Conservation (phyloP, 2,797 vertebrate species). For the Malurus splendens region DNA sequence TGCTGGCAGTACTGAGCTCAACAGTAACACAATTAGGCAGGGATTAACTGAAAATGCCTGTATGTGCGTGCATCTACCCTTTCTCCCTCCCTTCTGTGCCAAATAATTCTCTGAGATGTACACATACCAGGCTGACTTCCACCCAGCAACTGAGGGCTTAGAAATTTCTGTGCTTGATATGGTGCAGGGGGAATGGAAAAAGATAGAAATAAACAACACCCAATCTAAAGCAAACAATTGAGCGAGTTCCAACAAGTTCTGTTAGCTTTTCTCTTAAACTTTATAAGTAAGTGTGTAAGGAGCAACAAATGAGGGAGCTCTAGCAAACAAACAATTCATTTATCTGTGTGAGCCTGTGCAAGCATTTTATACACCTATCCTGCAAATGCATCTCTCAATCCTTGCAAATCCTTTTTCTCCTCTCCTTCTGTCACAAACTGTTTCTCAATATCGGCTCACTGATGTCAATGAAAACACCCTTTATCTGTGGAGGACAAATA, state of each 20-base stretch:
- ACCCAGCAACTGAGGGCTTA: neutral
- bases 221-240: neutral
- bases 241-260: neutral
- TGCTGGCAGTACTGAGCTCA: neutral
- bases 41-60: slow-evolving; percentile 21
- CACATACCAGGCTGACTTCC: neutral
- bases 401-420: neutral
- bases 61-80: neutral
- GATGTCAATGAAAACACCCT: neutral
- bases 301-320: neutral
- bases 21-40: neutral
- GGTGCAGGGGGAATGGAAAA: neutral
- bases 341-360: neutral
- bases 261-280: neutral
- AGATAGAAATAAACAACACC: neutral
- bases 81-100: neutral
- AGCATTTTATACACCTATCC: neutral
- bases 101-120: neutral
- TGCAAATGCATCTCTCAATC: neutral
- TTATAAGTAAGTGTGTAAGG: neutral
- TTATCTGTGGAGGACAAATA: neutral
- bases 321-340: neutral
- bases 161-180: neutral
- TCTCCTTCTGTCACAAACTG: neutral
- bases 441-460: neutral